Evolutionary conservation across 2,888 invertebrate species (phyloP), one percentile per base, ranked within the genome.

Genomic region (Oligia strigilis): DNA sequence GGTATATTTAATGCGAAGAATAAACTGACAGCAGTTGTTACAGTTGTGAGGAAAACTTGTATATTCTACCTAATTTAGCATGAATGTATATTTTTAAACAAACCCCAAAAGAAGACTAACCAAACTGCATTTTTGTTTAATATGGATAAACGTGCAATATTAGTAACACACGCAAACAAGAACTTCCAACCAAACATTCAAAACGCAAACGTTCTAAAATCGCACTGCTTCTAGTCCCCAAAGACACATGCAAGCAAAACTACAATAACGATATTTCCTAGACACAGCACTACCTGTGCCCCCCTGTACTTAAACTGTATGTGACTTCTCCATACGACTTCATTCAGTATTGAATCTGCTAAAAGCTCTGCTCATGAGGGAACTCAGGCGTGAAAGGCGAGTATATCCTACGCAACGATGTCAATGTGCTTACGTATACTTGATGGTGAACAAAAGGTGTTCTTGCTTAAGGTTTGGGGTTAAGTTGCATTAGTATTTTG

Each of bases 311-410:
- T 72, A 60, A 72, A 75, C 67, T 36, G 52, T 70, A 69, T 83
- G 80, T 73, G 72, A 83, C 72, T 83, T 66, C 75, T 83, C 69
- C 75, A 70, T 70, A 66, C 72, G 84, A 80, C 40, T 80, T 80
- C 84, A 84, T 84, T 84, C 75, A 49, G 80, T 84, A 84, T 84
- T 75, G 83, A 84, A 83, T 83, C 84, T 72, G 69, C 84, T 83
- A 84, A 83, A 80, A 83, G 84, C 84, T 83, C 72, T 70, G 80
- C 75, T 83, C 80, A 72, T 83, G 19, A 75, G 72, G 72, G 80
- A 80, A 49, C 72, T 83, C 60, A 70, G 55, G 84, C 55, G 80
- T 73, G 75, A 79, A 74, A 70, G 55, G 60, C 72, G 29, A 69
- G 62, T 49, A 69, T 65, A 29, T 74, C 36, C 14, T 36, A 64